Base-by-base conservation (phyloP, 2,888 invertebrate species). In the Euzetes globulus region DNA sequence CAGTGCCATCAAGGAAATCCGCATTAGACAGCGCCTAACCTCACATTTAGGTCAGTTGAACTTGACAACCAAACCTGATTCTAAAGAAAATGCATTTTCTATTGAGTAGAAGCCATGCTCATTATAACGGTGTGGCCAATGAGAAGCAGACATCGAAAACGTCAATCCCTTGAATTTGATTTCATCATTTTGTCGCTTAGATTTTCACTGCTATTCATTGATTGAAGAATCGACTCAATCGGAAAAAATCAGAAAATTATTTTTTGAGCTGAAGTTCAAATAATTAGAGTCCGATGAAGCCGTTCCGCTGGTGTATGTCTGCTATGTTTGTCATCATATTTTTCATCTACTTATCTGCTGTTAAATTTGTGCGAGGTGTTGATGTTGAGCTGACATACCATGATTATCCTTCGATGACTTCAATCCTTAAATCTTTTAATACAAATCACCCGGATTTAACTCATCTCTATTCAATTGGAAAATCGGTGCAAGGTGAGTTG, bases 401-500 rank as follows among this genome's bases (percentile, higher is more conserved):
- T 82, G 89, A 92, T 83, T 91, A 92, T 81, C 90, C 91, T 47
- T 88, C 90, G 81, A 86, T 95, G 86, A 92, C 92, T 55, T 87
- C 88, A 78, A 92, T 90, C 83, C 84, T 96, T 75, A 87, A 91
- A 79, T 87, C 89, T 17, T 90, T 92, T 45, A 91, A 90, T 75
- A 88, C 90, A 19, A 86, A 87, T 70, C 92, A 90, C 84, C 93
- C 94, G 0, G 89, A 91, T 78, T 86, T 95, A 78, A 94, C 94
- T 0, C 91, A 93, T 0, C 86, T 96, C 41, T 95, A 95, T 84
- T 92, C 93, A 76, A 92, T 95, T 80, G 96, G 95, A 76, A 92
- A 93, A 83, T 92, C 93, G 41, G 91, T 93, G 5, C 90, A 92
- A 88, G 94, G 92, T 91, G 13, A 41, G 41, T 41, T 41, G 1